phyloP scores from a whole-genome alignment of 1,140 invertebrate genomes.

The Calephelis virginiensis region DNA sequence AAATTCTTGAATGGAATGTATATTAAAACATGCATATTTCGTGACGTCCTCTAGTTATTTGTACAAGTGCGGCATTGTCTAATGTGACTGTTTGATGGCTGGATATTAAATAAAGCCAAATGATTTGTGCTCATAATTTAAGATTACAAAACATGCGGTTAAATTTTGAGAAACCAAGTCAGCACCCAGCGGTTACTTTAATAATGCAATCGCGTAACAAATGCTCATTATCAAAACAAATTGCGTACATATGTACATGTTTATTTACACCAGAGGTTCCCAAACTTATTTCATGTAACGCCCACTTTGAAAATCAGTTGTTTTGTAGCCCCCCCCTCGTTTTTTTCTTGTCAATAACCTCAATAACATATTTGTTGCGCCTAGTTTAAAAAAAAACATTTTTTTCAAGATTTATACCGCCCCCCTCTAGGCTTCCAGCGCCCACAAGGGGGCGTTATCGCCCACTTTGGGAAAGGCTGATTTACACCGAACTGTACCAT shows the following conservation, averaged over 20 bases:
- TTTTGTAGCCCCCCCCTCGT: too few species aligned
- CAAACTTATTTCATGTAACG: too few species aligned
- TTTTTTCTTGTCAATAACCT: too few species aligned
- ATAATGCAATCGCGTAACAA: conserved; percentile 21
- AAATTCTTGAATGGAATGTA: too few species aligned
- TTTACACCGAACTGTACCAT: not conserved
- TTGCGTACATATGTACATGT: conserved; percentile 10
- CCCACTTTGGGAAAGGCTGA: too few species aligned
- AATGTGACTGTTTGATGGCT: conserved; percentile 12
- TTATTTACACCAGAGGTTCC: not conserved
- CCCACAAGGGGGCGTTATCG: too few species aligned
- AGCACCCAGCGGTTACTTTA: conserved; percentile 29
- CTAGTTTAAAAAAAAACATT: too few species aligned
- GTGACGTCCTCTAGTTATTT: conserved; percentile 21
- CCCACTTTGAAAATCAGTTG: too few species aligned
- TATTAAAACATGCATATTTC: not conserved
- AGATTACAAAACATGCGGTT: conserved; percentile 29
- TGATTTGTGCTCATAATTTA: conserved; percentile 24
- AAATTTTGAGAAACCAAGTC: conserved; percentile 31
- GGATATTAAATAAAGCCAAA: conserved; percentile 24
- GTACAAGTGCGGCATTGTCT: conserved; percentile 27
- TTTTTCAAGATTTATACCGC: too few species aligned
- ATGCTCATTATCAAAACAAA: conserved; percentile 23
- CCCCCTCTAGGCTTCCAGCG: too few species aligned
- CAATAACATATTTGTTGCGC: too few species aligned